Percentiles rank a stretch among this genome's conserved stretches.
Evolutionary conservation across 2,888 invertebrate genomes (phyloP).

Genomic region (Bimastos eiseni): DNA sequence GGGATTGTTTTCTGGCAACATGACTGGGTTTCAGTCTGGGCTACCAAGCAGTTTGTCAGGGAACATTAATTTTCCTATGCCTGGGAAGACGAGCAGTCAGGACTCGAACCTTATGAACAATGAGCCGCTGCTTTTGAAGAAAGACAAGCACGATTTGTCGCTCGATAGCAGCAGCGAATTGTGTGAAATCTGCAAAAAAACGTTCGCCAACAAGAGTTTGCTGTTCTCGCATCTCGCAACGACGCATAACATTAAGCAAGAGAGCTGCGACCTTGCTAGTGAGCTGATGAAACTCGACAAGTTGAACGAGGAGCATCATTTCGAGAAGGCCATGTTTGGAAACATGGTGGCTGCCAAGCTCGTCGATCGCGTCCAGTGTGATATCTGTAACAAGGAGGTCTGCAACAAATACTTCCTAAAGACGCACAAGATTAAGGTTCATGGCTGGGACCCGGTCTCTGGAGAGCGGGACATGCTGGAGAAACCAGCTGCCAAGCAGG

Average conservation of each 20-base stretch:
- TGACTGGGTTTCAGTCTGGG: not conserved
- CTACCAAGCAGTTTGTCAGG: not conserved
- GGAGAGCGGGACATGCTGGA: slow-evolving; percentile 42
- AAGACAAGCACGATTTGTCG: slow-evolving; percentile 17
- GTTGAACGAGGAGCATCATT: slow-evolving; percentile 2
- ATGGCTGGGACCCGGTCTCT: slow-evolving; percentile 53
- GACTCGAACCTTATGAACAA: not conserved
- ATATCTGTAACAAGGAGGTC: slow-evolving; percentile 96
- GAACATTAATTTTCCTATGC: not conserved
- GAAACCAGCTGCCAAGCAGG: slow-evolving; percentile 23
- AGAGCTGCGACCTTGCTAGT: slow-evolving; percentile 65
- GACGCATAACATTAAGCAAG: slow-evolving; percentile 70
- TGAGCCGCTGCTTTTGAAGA: slow-evolving; percentile 19
- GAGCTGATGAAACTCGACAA: slow-evolving; percentile 34
- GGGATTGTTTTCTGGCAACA: not conserved
- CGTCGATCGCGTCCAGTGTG: slow-evolving; percentile 69
- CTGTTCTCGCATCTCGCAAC: slow-evolving; percentile 60
- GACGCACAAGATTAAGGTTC: slow-evolving; percentile 98
- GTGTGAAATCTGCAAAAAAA: slow-evolving; percentile 54
- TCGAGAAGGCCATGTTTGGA: slow-evolving; percentile 52
- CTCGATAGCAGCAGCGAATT: not conserved
- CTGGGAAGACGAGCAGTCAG: not conserved
- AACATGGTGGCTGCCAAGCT: slow-evolving; percentile 62
- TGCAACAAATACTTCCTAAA: slow-evolving; percentile 99
- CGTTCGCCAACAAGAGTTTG: slow-evolving; percentile 69